These are phyloP conservation scores for Daubentonia madagascariensis DNA, from an alignment of 2,113 vertebrate genomes.

Conservation along the genomic window DNA sequence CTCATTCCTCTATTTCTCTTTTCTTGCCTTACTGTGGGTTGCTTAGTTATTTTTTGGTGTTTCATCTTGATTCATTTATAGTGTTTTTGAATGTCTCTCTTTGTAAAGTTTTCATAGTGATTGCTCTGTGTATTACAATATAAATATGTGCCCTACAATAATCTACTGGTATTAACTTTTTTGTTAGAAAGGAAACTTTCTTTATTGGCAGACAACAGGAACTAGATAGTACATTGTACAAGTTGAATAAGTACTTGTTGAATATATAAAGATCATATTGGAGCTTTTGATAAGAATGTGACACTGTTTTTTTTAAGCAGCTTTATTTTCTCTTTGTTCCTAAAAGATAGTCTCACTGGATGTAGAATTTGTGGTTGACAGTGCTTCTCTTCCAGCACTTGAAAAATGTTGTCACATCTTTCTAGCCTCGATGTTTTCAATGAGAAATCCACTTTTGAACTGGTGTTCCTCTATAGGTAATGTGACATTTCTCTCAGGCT, in stretches of 20 bases:
- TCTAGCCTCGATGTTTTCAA: neutral
- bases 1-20: neutral
- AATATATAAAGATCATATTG: neutral
- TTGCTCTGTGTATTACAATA: neutral
- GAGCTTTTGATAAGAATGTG: neutral
- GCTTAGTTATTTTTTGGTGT: neutral
- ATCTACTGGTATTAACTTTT: neutral
- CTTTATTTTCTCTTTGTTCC: neutral
- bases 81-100: neutral
- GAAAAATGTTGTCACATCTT: conserved; percentile 5
- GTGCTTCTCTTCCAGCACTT: neutral
- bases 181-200: neutral
- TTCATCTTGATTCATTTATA: neutral
- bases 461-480: neutral
- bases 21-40: neutral
- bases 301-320: neutral
- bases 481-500: neutral
- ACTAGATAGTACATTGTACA: neutral
- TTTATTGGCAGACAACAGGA: neutral
- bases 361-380: neutral
- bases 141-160: neutral
- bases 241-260: neutral
- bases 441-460: conserved; percentile 5
- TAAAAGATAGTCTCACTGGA: neutral
- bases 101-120: neutral